Evolutionary conservation across 2,888 invertebrate species (phyloP).

Genomic region (Baronia brevicornis): DNA sequence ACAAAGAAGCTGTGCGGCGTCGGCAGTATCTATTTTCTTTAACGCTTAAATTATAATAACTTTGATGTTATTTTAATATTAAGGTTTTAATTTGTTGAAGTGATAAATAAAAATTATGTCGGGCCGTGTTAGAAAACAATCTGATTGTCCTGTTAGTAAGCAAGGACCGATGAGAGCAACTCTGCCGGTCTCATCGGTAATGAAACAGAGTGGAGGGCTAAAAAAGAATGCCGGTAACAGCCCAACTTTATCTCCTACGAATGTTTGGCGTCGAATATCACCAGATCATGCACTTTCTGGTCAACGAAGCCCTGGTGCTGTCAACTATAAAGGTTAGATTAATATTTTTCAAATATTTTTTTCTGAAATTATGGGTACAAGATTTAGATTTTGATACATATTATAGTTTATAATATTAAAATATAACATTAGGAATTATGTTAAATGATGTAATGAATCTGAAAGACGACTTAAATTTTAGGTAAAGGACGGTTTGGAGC

Average conservation of each 20-base stretch:
- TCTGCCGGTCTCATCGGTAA: slow-evolving; percentile 82
- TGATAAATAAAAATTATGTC: slow-evolving; percentile 60
- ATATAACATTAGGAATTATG: not conserved
- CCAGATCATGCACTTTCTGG: slow-evolving; percentile 82
- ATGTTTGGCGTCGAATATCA: slow-evolving; percentile 80
- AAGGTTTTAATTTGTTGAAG: slow-evolving; percentile 28
- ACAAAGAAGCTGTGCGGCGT: slow-evolving; percentile 67
- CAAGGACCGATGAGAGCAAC: slow-evolving; percentile 85
- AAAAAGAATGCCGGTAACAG: slow-evolving; percentile 78
- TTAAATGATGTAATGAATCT: slow-evolving; percentile 2
- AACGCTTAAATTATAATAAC: slow-evolving; percentile 32
- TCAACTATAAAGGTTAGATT: slow-evolving; percentile 80
- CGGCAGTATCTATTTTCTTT: slow-evolving; percentile 47
- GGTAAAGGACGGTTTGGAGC: slow-evolving; percentile 74
- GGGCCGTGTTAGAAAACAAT: slow-evolving; percentile 79
- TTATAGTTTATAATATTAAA: slow-evolving; percentile 1
- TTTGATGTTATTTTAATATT: slow-evolving; percentile 33
- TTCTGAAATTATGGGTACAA: not conserved
- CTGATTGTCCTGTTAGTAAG: slow-evolving; percentile 76
- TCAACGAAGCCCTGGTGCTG: slow-evolving; percentile 83
- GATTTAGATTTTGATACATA: not conserved
- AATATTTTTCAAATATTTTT: slow-evolving; percentile 10
- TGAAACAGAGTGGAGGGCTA: slow-evolving; percentile 78
- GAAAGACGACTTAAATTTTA: slow-evolving; percentile 32
- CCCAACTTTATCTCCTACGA: slow-evolving; percentile 80